A percentile compares a stretch with the other conserved stretches of the same genome.
Conservation (phyloP, 2,113 vertebrate species). For the Gavia stellata region DNA sequence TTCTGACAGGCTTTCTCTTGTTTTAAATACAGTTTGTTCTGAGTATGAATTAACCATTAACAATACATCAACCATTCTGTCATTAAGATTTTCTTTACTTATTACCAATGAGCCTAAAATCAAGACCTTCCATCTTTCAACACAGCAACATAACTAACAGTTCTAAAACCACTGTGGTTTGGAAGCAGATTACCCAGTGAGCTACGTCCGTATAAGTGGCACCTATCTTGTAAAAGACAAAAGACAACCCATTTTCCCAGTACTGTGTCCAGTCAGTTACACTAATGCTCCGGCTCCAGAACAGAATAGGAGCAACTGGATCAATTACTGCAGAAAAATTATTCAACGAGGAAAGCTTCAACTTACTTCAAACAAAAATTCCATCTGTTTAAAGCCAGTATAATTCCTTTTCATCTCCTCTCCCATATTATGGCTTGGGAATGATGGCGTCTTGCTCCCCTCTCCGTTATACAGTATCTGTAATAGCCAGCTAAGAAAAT, state of each 20-base stretch:
- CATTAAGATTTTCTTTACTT: not conserved
- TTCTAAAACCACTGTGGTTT: not conserved
- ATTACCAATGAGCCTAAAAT: not conserved
- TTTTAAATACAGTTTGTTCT: not conserved
- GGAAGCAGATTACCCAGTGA: not conserved
- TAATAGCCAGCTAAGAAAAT: not conserved
- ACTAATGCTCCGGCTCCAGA: not conserved
- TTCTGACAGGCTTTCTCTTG: not conserved
- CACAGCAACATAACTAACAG: not conserved
- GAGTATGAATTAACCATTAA: not conserved
- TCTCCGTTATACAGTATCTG: not conserved
- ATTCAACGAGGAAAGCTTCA: not conserved
- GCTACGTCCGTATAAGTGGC: rapidly evolving
- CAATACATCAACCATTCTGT: not conserved
- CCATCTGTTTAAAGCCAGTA: not conserved
- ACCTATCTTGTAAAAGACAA: not conserved
- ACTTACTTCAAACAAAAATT: not conserved
- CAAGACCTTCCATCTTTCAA: not conserved
- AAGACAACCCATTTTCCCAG: not conserved
- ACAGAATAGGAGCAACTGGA: not conserved
- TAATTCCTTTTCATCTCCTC: not conserved
- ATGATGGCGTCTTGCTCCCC: not conserved
- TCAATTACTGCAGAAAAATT: not conserved
- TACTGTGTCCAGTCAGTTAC: not conserved
- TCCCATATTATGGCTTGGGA: not conserved